phyloP scores from a whole-genome alignment of 2,888 invertebrate species.

The Mimas tiliae region DNA sequence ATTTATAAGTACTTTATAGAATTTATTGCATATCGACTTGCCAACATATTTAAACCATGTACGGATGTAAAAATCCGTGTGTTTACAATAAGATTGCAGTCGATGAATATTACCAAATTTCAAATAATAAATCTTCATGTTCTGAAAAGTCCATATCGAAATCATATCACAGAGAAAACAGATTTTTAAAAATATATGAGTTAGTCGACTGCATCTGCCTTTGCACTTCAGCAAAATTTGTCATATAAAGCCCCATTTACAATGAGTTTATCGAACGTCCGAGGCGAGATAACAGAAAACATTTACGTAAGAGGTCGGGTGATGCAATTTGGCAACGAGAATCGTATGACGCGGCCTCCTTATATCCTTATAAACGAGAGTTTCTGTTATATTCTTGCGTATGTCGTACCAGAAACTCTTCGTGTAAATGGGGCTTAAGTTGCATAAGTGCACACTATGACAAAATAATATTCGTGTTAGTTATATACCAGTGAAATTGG shows the following conservation, averaged over 20 bases:
- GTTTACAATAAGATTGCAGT: not conserved
- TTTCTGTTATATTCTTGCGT: no score
- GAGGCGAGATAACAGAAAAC: no score
- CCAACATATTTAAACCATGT: no score
- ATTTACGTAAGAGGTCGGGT: no score
- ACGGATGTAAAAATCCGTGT: no score
- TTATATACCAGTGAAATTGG: slow-evolving; percentile 41
- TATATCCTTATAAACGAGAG: no score
- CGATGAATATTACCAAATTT: slow-evolving; percentile 2
- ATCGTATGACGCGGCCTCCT: no score
- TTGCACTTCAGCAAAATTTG: not conserved
- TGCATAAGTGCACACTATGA: not conserved
- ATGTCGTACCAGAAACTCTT: no score
- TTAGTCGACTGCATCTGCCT: slow-evolving; percentile 2
- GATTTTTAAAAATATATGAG: slow-evolving; percentile 5
- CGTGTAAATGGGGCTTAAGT: not conserved
- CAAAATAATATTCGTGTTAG: not conserved
- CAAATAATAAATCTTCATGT: not conserved
- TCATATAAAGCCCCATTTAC: not conserved
- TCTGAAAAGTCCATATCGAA: slow-evolving; percentile 1
- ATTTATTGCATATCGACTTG: no score
- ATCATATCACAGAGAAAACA: slow-evolving; percentile 13
- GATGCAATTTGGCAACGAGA: no score
- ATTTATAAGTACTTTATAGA: no score
- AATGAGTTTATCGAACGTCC: no score